These are phyloP conservation scores for Lytechinus variegatus DNA, from an alignment of 35 echinoderm and acorn worm genomes.

Conservation along the genomic window DNA sequence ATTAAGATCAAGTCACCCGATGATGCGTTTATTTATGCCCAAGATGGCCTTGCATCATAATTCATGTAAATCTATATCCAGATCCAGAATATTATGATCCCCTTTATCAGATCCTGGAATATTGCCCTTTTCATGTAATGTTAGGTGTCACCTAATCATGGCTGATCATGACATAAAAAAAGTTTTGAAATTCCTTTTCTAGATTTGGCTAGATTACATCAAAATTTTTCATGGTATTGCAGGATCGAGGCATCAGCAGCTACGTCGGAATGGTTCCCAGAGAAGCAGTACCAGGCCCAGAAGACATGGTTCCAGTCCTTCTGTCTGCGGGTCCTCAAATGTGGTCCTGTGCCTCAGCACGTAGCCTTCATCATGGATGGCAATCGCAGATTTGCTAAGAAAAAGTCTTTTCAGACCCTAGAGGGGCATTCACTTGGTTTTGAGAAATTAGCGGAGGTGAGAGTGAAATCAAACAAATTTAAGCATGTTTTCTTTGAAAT, in stretches of 20 bases:
- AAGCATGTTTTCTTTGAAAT: too few species aligned
- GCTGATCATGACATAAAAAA: too few species aligned
- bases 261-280: slow-evolving; percentile 90
- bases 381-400: slow-evolving; percentile 92
- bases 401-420: slow-evolving; percentile 61
- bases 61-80: too few species aligned
- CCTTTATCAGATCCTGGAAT: too few species aligned
- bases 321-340: slow-evolving; percentile 70
- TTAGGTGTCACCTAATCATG: too few species aligned
- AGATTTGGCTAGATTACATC: too few species aligned
- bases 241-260: slow-evolving; percentile 36
- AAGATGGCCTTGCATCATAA: too few species aligned
- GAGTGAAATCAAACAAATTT: neutral
- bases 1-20: too few species aligned
- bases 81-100: too few species aligned
- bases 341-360: slow-evolving; percentile 84
- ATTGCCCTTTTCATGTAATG: too few species aligned
- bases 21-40: too few species aligned
- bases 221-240: neutral
- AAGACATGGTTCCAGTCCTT: slow-evolving; percentile 86
- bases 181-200: too few species aligned
- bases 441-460: slow-evolving; percentile 96
- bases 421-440: slow-evolving; percentile 93
- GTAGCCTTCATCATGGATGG: slow-evolving; percentile 99
- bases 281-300: slow-evolving; percentile 77